These are phyloP conservation scores for Cantharis flavilabris DNA, from an alignment of 2,888 invertebrate genomes.

Conservation along the genomic window DNA sequence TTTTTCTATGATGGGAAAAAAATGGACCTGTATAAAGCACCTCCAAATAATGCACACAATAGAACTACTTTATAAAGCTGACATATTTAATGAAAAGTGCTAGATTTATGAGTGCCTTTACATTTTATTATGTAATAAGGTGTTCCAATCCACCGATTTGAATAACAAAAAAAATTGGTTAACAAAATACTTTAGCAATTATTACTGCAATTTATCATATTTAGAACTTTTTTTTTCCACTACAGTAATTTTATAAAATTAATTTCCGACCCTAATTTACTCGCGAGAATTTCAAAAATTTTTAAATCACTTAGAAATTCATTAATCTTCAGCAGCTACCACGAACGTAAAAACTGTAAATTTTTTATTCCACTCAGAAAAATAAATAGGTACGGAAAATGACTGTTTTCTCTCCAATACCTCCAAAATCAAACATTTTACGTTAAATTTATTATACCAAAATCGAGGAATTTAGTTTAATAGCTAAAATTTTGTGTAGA, in stretches of 20 bases:
- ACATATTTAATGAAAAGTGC: conserved; percentile 50
- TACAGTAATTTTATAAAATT: neutral
- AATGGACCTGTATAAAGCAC: conserved; percentile 7
- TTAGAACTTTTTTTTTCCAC: neutral
- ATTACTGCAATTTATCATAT: neutral
- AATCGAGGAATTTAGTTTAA: neutral
- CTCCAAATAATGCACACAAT: conserved; percentile 39
- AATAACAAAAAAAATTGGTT: neutral
- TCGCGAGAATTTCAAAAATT: neutral
- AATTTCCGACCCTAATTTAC: neutral
- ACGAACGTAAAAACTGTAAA: neutral
- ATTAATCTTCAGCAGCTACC: neutral
- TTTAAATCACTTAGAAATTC: neutral
- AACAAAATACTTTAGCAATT: neutral
- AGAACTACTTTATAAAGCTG: conserved; percentile 49
- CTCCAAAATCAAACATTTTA: no score
- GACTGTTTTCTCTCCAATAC: no score
- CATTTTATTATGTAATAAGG: conserved; percentile 30
- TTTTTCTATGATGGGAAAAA: conserved; percentile 16
- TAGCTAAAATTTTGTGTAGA: neutral
- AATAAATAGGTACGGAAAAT: no score
- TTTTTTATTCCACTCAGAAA: neutral
- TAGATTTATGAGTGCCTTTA: conserved; percentile 46
- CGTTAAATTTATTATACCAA: neutral
- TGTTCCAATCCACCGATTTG: neutral